Conservation (phyloP, 2,888 invertebrate species). For the Alsophila aescularia region DNA sequence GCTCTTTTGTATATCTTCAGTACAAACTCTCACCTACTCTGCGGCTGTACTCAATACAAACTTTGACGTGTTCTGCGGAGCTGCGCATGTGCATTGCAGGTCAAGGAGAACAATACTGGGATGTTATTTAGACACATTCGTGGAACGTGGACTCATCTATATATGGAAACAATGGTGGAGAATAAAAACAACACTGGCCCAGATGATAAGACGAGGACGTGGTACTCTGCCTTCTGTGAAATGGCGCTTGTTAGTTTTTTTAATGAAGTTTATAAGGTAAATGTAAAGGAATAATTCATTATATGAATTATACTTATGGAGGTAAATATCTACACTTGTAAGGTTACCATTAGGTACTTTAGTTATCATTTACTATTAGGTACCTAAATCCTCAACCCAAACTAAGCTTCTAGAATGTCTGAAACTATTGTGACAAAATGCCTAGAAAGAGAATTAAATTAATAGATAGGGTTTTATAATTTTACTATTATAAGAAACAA, state of each 20-base stretch:
- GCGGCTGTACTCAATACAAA: conserved; percentile 7
- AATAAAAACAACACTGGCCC: conserved; percentile 22
- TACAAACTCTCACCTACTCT: conserved; percentile 7
- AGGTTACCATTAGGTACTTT: too few species aligned
- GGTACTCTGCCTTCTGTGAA: not conserved
- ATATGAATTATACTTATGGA: too few species aligned
- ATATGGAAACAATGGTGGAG: conserved; percentile 27
- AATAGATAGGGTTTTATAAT: too few species aligned
- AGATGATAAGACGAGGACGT: conserved; percentile 2
- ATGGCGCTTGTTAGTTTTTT: not conserved
- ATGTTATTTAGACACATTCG: conserved; percentile 28
- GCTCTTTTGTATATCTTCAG: not conserved
- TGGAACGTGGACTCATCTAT: conserved; percentile 32
- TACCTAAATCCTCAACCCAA: too few species aligned
- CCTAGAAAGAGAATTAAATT: too few species aligned
- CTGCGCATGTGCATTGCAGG: conserved; percentile 40
- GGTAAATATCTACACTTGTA: too few species aligned
- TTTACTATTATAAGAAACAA: too few species aligned
- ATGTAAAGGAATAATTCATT: too few species aligned
- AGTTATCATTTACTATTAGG: too few species aligned
- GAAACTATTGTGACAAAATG: too few species aligned
- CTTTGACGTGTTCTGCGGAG: conserved; percentile 24
- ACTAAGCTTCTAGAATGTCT: too few species aligned
- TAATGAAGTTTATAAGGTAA: not conserved
- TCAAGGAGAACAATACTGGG: conserved; percentile 46